Evolutionary conservation across 2,888 invertebrate species (phyloP).

Genomic region (Drosophila helvetica): DNA sequence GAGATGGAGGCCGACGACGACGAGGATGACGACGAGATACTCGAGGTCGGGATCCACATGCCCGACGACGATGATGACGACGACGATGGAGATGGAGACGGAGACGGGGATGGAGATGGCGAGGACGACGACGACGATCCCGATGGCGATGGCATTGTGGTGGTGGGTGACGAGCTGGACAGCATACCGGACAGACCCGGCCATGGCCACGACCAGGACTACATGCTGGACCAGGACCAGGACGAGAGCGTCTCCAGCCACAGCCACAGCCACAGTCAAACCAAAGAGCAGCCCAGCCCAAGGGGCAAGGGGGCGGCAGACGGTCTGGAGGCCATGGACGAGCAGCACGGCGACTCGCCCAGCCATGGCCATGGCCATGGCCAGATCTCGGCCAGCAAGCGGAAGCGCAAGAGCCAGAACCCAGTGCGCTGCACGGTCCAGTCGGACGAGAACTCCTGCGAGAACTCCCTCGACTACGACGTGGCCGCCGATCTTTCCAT

Average conservation of each 20-base stretch:
- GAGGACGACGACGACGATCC: conserved; percentile 82
- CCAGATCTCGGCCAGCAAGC: conserved; percentile 86
- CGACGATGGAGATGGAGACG: conserved; percentile 80
- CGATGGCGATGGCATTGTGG: conserved; percentile 88
- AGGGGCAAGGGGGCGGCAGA: conserved; percentile 48
- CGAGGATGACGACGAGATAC: conserved; percentile 81
- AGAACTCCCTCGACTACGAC: conserved; percentile 82
- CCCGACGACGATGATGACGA: conserved; percentile 84
- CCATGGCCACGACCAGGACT: conserved; percentile 72
- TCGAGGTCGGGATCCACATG: conserved; percentile 79
- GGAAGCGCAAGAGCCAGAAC: conserved; percentile 95
- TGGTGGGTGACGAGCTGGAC: conserved; percentile 91
- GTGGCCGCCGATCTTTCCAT: conserved; percentile 82
- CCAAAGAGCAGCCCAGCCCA: conserved; percentile 84
- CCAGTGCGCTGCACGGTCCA: conserved; percentile 90
- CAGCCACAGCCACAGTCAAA: conserved; percentile 87
- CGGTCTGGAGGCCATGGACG: conserved; percentile 16
- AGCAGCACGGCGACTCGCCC: conserved; percentile 84
- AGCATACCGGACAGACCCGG: conserved; percentile 84
- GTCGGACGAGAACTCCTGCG: conserved; percentile 81
- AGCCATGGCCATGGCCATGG: conserved; percentile 83
- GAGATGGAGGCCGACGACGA: conserved; percentile 73
- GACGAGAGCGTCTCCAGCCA: conserved; percentile 60
- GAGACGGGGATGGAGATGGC: conserved; percentile 85
- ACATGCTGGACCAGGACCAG: conserved; percentile 66